phyloP scores from a whole-genome alignment of 2,113 vertebrate species.

The Calypte anna region DNA sequence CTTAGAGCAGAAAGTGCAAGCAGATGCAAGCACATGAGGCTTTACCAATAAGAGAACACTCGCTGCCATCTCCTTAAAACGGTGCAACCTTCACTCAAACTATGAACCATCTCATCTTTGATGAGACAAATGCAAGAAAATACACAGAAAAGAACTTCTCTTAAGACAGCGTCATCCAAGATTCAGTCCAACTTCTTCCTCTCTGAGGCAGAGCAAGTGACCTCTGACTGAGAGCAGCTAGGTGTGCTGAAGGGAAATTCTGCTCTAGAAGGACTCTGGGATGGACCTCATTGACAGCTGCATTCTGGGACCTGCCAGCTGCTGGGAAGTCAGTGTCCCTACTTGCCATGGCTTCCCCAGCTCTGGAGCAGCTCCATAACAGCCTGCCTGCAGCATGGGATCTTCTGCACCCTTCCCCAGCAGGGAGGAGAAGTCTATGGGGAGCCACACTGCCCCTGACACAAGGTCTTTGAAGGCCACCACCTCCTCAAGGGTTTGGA shows the following conservation, averaged over 20 bases:
- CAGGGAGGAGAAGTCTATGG: neutral
- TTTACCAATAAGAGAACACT: accelerated
- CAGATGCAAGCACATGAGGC: accelerated
- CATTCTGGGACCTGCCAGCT: accelerated
- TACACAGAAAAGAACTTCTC: neutral
- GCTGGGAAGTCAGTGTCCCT: neutral
- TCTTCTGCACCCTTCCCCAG: neutral
- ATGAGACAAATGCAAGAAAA: neutral
- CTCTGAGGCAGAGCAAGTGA: neutral
- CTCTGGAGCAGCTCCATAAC: neutral
- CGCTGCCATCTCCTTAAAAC: neutral
- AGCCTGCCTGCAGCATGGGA: neutral
- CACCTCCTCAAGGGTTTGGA: neutral
- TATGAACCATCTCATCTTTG: neutral
- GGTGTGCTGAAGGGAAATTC: neutral
- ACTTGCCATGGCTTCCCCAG: too few relatives aligned
- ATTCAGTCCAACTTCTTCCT: neutral
- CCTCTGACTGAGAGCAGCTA: neutral
- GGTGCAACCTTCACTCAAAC: neutral
- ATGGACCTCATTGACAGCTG: neutral
- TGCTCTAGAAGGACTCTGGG: neutral
- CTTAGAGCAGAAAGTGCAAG: neutral
- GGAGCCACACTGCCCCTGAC: neutral
- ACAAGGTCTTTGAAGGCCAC: neutral
- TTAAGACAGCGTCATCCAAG: neutral